Conservation (phyloP, 2,888 invertebrate genomes). For the Tolmerus cingulatus region DNA sequence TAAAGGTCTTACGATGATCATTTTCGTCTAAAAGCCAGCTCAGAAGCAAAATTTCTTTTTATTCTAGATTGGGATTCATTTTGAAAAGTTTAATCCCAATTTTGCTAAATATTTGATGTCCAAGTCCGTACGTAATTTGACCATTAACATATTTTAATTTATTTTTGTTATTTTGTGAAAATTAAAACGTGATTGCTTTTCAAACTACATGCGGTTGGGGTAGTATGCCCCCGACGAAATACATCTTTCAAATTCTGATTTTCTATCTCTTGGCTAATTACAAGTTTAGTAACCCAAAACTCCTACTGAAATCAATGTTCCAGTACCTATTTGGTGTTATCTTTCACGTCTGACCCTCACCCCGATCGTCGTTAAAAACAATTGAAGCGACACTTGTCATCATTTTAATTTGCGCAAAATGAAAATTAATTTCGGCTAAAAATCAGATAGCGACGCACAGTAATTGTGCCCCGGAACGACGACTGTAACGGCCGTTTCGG, state of each 20-base stretch:
- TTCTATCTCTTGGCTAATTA: background rate
- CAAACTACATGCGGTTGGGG: no score
- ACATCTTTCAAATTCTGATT: background rate
- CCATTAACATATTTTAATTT: no score
- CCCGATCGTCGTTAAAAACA: conserved; percentile 28
- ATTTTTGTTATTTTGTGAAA: no score
- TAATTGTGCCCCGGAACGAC: conserved; percentile 35
- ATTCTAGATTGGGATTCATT: no score
- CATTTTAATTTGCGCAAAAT: conserved; percentile 58
- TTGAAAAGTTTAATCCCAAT: no score
- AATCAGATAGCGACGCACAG: conserved; percentile 34
- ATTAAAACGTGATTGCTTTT: no score
- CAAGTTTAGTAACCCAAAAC: background rate
- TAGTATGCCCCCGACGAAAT: background rate
- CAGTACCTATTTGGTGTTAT: background rate
- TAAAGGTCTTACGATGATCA: no score
- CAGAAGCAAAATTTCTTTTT: no score
- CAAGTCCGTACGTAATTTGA: no score
- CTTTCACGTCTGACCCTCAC: background rate
- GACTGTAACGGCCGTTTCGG: conserved; percentile 23
- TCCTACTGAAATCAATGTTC: background rate
- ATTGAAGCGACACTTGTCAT: conserved; percentile 41
- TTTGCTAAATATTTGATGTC: no score
- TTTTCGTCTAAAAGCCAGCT: no score
- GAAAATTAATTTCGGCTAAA: conserved; percentile 58